Base-by-base conservation (phyloP, 2,113 vertebrate genomes). In the Oryzias javanicus region DNA sequence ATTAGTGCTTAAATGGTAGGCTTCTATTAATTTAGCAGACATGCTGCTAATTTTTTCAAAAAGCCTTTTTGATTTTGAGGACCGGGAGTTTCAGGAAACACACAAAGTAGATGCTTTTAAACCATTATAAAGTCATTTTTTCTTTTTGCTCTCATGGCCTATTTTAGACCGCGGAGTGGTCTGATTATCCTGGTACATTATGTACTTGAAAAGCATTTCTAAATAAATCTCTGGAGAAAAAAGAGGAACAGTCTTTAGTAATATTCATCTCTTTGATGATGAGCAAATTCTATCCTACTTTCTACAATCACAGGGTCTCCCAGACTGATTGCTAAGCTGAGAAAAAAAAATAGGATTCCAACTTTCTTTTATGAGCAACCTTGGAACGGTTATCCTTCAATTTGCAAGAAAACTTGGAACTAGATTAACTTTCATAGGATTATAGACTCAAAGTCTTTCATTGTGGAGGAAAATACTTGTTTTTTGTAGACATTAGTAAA, bases 271-370 rank as follows among this genome's bases (percentile, higher is more conserved):
- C 25, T 27, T 27, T 27, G 25, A 27, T 27, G 25, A 27, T 27
- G 25, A 27, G 25, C 25, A 27, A 27, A 27, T 82, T 84, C 78
- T 68, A 77, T 57, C 58, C 67, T 42, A 53, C 48, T 49, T 49
- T 74, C 74, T 40, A 42, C 25, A 41, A 64, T 79, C 63, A 60
- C 61, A 70, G 15, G 12, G 44, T 73, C 67, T 58, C 52, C 13
- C n/a, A 2, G 47, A 25, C 75, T 80, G 78, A 89, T 79, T 80
- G 70, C 59, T 72, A 57, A 79, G 79, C 67, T 79, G 80, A 82
- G 82, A 51, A 44, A 20, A 24, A 16, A 16, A 54, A 10, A 69
- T 63, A 42, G 79, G 64, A 64, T 67, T 35, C 46, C 40, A 24
- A 29, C 42, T 67, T 55, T 57, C 48, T 41, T 65, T 42, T 69